Base-by-base conservation (phyloP, 2,113 vertebrate genomes). In the Madoqua kirkii region DNA sequence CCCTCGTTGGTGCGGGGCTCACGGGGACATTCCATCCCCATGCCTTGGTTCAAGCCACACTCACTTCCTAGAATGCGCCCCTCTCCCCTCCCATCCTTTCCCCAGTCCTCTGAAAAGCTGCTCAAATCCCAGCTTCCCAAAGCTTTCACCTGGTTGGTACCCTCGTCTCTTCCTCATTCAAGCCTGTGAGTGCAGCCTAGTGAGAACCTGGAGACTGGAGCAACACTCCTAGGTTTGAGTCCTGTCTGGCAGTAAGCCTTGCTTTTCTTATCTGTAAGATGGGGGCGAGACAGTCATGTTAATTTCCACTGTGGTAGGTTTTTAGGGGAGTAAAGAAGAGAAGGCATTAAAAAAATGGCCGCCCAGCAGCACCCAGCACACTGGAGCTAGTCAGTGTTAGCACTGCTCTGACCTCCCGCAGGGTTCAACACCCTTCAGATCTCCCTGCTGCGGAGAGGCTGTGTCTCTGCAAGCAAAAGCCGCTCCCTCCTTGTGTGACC, bases 341-440 rank as follows among this genome's bases (percentile, higher is more conserved):
- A n/a, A 52, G 17, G 19, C 13, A 0, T 23, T 9, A 8, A 15
- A 71, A 93, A n/a, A 33, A n/a, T 31, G 1, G n/a, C 27, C 0
- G 0, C 21, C 0, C 3, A 5, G 12, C 13, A 19, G 29, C 3
- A 1, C 74, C 54, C 48, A 10, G 2, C 2, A 17, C 14, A 1
- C 1, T 0, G 54, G 43, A 1, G 21, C 59, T 3, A 1, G 3
- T n/a, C 7, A 4, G 8, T 3, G 5, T 62, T 15, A 33, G 11
- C 0, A 10, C 15, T 16, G 6, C 59, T 74, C 64, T 16, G 36
- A 52, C 7, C 57, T 55, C 82, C 54, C 27, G 10, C 3, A 6
- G 54, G 3, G 5, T 13, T 13, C 83, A 55, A 29, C 21, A 27
- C 6, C 36, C n/a, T 0, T 21, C 11, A 12, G 12, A 3, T 62